phyloP scores from a whole-genome alignment of 64 coral and sea anemone species.

The Orbicella faveolata region DNA sequence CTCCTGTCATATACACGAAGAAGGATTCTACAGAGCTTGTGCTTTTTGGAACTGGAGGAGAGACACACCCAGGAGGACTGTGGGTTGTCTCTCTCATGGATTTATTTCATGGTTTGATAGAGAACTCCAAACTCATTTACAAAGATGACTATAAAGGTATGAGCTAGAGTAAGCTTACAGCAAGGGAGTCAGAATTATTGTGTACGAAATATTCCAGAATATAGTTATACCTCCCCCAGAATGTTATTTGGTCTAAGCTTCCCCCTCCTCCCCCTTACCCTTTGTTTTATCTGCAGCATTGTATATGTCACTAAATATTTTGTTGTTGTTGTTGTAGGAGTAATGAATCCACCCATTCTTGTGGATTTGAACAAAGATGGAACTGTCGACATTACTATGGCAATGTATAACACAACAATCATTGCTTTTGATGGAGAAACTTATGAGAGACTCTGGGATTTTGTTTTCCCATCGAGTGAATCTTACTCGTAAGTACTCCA shows the following conservation, averaged over 20 bases:
- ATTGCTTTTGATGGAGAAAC: slow-evolving; percentile 96
- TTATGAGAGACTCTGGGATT: slow-evolving; percentile 68
- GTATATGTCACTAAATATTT: not conserved
- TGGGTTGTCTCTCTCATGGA: slow-evolving; percentile 82
- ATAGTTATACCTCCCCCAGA: no score
- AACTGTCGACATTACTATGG: slow-evolving; percentile 94
- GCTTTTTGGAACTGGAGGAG: slow-evolving; percentile 92
- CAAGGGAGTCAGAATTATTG: no score
- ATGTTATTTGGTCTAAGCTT: no score
- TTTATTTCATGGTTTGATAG: slow-evolving; percentile 82
- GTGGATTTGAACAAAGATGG: slow-evolving; percentile 94
- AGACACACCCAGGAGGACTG: slow-evolving; percentile 87
- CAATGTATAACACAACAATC: slow-evolving; percentile 93
- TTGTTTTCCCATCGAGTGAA: slow-evolving; percentile 88
- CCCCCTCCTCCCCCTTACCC: no score
- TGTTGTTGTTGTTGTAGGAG: slow-evolving; percentile 48
- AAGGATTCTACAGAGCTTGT: slow-evolving; percentile 89
- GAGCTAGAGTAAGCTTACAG: not conserved
- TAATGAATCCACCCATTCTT: slow-evolving; percentile 91
- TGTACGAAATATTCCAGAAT: no score
- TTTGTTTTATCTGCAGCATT: no score
- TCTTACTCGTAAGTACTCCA: slow-evolving; percentile 78
- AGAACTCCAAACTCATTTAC: slow-evolving; percentile 77
- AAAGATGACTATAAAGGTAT: slow-evolving; percentile 96
- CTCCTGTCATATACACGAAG: slow-evolving; percentile 80